A percentile compares a stretch with the other conserved stretches of the same genome.
Evolutionary conservation across 2,888 invertebrate genomes (phyloP).

Genomic region (Axea sp.): DNA sequence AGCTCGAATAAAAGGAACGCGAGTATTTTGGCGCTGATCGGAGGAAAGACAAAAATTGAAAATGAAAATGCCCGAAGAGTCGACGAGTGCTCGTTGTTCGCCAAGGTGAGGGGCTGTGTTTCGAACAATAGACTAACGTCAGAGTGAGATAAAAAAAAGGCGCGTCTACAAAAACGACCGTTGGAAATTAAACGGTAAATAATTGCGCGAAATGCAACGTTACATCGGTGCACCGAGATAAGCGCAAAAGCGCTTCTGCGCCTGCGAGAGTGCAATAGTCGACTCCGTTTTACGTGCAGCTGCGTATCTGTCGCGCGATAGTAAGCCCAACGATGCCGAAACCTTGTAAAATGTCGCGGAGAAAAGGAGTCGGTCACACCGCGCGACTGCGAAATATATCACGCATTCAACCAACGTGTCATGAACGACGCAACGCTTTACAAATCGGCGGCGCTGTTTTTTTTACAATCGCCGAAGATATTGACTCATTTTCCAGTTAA

Average conservation of each 20-base stretch:
- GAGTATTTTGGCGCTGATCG: too few species aligned
- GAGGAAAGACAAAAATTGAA: too few species aligned
- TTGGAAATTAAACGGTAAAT: slow-evolving; percentile 23
- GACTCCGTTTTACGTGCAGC: slow-evolving; percentile 27
- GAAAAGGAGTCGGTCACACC: slow-evolving; percentile 31
- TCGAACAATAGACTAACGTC: slow-evolving; percentile 9
- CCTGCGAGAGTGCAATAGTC: slow-evolving; percentile 28
- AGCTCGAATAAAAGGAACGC: too few species aligned
- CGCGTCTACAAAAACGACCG: slow-evolving; percentile 3
- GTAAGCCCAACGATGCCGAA: slow-evolving; percentile 35
- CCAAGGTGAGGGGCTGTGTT: slow-evolving; percentile 6
- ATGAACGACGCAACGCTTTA: slow-evolving; percentile 9
- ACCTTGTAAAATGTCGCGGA: slow-evolving; percentile 35
- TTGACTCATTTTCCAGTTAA: too few species aligned
- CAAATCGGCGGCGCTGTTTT: background rate
- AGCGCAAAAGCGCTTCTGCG: slow-evolving; percentile 1
- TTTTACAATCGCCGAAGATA: too few species aligned
- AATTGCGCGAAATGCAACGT: slow-evolving; percentile 16
- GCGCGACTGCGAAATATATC: slow-evolving; percentile 18
- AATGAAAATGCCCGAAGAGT: background rate
- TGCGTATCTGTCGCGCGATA: slow-evolving; percentile 33
- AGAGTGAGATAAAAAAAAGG: slow-evolving; percentile 2
- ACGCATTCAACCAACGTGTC: slow-evolving; percentile 16
- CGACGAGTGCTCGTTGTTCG: slow-evolving; percentile 11
- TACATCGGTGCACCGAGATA: slow-evolving; percentile 15